Conservation (phyloP, 2,797 vertebrate species). For the Darevskia nairensis region DNA sequence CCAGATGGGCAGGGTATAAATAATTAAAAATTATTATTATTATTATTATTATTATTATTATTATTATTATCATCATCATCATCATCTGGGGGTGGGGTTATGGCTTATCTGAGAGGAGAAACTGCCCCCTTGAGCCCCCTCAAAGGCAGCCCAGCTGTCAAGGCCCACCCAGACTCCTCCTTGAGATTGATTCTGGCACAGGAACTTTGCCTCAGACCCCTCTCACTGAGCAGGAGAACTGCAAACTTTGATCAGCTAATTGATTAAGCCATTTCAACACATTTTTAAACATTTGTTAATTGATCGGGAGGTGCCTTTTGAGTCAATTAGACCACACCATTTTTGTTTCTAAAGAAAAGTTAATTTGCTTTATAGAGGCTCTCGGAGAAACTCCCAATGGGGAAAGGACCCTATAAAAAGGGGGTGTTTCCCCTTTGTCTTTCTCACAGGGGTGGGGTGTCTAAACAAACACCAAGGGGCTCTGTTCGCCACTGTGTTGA, state of each 20-base stretch:
- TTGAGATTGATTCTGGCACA: not conserved
- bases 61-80: too few species aligned
- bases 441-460: not conserved
- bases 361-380: not conserved
- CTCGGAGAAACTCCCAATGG: not conserved
- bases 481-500: too few species aligned
- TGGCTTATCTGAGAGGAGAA: too few species aligned
- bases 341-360: not conserved
- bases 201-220: not conserved
- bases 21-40: too few species aligned
- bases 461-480: too few species aligned
- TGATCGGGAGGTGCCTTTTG: not conserved
- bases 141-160: not conserved
- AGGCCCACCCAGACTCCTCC: not conserved
- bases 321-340: not conserved
- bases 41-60: too few species aligned
- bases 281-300: not conserved
- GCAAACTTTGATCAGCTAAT: not conserved
- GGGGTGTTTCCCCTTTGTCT: not conserved
- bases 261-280: not conserved
- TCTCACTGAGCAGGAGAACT: not conserved
- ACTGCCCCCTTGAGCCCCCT: too few species aligned
- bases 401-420: not conserved
- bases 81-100: too few species aligned
- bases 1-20: too few species aligned